Percentiles rank a stretch among this genome's conserved stretches.
Evolutionary conservation across 2,113 vertebrate species (phyloP).

Genomic region (Odocoileus virginianus): DNA sequence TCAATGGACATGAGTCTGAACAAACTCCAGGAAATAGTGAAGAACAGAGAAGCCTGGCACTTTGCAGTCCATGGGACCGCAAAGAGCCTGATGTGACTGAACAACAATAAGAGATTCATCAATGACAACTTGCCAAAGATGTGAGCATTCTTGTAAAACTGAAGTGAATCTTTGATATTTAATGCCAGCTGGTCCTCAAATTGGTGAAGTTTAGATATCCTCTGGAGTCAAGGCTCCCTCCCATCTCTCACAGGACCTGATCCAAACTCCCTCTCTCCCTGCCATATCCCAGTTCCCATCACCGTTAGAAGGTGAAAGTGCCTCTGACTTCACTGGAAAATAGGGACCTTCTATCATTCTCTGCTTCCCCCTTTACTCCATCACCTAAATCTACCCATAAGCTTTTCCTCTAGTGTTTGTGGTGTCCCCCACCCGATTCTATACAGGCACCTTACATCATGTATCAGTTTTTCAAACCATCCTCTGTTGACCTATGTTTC

Average conservation of each 20-base stretch:
- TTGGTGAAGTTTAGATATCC: not conserved
- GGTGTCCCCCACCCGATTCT: rapidly evolving
- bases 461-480: not conserved
- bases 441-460: not conserved
- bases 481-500: not conserved
- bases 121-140: not conserved
- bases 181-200: not conserved
- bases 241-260: not conserved
- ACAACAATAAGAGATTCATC: not conserved
- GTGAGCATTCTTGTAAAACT: not conserved
- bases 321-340: not conserved
- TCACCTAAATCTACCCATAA: not conserved
- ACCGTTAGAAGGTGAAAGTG: not conserved
- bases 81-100: not conserved
- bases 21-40: not conserved
- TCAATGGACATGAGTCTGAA: not conserved
- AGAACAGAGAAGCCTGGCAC: not conserved
- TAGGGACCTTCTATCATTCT: not conserved
- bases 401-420: not conserved
- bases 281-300: no score
- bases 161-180: not conserved
- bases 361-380: not conserved
- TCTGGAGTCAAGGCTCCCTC: not conserved
- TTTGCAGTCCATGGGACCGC: not conserved
- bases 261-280: not conserved